Percentiles rank a stretch among this genome's conserved stretches.
phyloP scores from a whole-genome alignment of 2,113 vertebrate genomes.

The Corynorhinus townsendii region DNA sequence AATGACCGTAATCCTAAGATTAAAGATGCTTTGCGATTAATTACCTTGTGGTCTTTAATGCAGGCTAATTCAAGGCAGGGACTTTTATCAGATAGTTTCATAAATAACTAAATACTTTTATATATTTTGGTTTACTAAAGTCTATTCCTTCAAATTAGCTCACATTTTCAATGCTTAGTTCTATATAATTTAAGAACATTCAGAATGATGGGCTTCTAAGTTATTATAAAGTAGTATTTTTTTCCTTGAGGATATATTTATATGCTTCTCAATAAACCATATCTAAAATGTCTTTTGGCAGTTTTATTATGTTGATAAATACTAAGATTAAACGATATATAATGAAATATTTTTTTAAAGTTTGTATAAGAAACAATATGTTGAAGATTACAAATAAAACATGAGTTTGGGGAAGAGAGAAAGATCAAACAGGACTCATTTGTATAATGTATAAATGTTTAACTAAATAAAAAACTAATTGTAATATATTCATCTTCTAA shows the following conservation, averaged over 20 bases:
- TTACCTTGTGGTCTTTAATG: neutral
- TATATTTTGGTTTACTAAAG: neutral
- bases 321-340: neutral
- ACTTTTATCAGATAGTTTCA: neutral
- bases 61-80: neutral
- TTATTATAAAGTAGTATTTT: neutral
- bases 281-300: neutral
- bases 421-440: slow-evolving; percentile 32
- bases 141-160: neutral
- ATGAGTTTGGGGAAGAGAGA: neutral
- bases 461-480: slow-evolving; percentile 66
- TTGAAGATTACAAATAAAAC: slow-evolving; percentile 31
- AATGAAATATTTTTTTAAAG: neutral
- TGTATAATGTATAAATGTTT: slow-evolving; percentile 43
- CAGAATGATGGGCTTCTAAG: neutral
- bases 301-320: neutral
- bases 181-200: neutral
- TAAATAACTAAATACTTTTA: neutral
- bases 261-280: neutral
- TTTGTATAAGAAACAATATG: neutral
- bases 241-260: neutral
- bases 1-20: neutral
- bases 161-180: neutral
- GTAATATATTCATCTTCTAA: slow-evolving; percentile 52
- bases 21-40: neutral